Percentiles rank a stretch among this genome's conserved stretches.
phyloP scores from a whole-genome alignment of 1,140 invertebrate species.

The Bactericera cockerelli region DNA sequence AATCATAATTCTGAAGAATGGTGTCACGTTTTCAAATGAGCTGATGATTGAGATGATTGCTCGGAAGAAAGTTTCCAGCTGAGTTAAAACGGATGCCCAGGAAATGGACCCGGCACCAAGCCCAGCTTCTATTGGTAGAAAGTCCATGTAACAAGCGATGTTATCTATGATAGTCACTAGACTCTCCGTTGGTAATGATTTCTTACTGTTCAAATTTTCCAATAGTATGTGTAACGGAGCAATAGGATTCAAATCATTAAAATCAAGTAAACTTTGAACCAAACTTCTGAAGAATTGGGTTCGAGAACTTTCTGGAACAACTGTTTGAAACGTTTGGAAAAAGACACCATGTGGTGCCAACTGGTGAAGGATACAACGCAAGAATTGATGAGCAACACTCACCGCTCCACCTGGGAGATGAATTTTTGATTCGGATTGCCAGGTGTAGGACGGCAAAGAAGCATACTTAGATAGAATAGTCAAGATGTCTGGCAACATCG shows the following conservation, averaged over 20 bases:
- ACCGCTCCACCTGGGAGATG: conserved; percentile 75
- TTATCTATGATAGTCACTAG: conserved; percentile 65
- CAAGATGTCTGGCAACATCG: conserved; percentile 80
- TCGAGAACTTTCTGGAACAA: conserved; percentile 50
- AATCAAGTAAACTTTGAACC: conserved; percentile 83
- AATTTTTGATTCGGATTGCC: conserved; percentile 78
- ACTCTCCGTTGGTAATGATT: conserved; percentile 62
- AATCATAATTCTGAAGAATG: conserved; percentile 69
- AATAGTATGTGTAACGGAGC: conserved; percentile 81
- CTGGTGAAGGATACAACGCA: conserved; percentile 91
- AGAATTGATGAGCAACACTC: conserved; percentile 90
- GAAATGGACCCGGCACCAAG: conserved; percentile 43
- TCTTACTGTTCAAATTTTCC: conserved; percentile 77
- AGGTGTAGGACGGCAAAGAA: conserved; percentile 59
- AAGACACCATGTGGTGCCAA: conserved; percentile 91
- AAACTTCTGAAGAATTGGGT: conserved; percentile 85
- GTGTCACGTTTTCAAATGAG: conserved; percentile 53
- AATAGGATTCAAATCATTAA: conserved; percentile 88
- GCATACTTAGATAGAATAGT: conserved; percentile 67
- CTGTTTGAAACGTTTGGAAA: conserved; percentile 85
- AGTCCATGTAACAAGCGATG: conserved; percentile 83
- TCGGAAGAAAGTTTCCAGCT: conserved; percentile 74
- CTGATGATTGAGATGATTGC: conserved; percentile 56
- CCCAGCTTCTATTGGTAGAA: conserved; percentile 68
- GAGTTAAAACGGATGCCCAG: conserved; percentile 65